Conservation (phyloP, 2,888 invertebrate genomes). For the Agrenia bidenticulata region DNA sequence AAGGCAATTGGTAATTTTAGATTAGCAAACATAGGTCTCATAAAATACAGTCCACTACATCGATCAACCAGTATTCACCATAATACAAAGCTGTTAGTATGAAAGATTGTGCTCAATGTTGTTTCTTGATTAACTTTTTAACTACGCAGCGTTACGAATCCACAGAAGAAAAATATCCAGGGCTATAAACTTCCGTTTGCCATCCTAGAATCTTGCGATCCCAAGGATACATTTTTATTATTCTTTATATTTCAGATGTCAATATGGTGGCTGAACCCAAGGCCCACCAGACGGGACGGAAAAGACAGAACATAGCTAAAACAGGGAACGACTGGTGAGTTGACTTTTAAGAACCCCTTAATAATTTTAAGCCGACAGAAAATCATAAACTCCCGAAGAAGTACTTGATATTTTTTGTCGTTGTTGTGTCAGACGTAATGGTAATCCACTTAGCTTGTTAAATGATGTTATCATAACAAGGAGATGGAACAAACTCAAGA, state of each 20-base stretch:
- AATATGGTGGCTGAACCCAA: constrained; percentile 77
- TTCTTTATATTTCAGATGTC: constrained; percentile 63
- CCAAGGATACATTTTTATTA: neutral
- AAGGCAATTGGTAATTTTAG: neutral
- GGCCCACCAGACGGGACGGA: constrained; percentile 69
- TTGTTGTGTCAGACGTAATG: constrained; percentile 18
- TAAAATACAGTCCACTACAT: too few relatives aligned
- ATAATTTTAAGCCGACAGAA: neutral
- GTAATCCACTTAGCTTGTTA: constrained; percentile 20
- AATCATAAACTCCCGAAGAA: neutral
- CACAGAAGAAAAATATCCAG: too few relatives aligned
- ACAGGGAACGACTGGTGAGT: constrained; percentile 69
- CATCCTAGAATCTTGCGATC: neutral
- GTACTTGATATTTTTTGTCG: constrained; percentile 7
- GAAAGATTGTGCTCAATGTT: constrained; percentile 1
- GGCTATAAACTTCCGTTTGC: too few relatives aligned
- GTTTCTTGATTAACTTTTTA: constrained; percentile 14
- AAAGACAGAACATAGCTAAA: constrained; percentile 67
- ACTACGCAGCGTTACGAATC: too few relatives aligned
- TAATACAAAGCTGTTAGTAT: too few relatives aligned
- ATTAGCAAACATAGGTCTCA: too few relatives aligned
- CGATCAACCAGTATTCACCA: too few relatives aligned
- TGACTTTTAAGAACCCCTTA: neutral
- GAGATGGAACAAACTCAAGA: too few relatives aligned
- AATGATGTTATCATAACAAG: constrained; percentile 21